These are phyloP conservation scores for Caerostris extrusa DNA, from an alignment of 1,140 invertebrate species.

Conservation along the genomic window DNA sequence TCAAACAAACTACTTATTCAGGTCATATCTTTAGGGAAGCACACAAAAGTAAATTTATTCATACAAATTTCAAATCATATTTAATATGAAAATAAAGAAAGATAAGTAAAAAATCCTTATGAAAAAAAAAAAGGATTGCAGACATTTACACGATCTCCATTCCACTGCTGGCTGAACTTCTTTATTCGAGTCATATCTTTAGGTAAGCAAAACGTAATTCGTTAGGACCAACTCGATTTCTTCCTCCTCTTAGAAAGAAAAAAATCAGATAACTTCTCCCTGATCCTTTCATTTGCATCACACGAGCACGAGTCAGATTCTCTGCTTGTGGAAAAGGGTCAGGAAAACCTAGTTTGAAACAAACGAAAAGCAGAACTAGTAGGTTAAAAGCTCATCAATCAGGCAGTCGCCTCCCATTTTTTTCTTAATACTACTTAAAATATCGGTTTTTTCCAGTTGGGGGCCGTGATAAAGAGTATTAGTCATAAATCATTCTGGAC, in stretches of 20 bases:
- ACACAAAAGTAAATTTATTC: no score
- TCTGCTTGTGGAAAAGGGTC: neutral
- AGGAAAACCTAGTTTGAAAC: slow-evolving; percentile 65
- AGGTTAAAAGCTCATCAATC: slow-evolving; percentile 75
- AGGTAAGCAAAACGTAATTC: neutral
- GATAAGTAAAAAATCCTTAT: no score
- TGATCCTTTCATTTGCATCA: slow-evolving; percentile 3
- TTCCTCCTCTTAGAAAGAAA: neutral
- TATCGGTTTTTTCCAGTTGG: slow-evolving; percentile 76
- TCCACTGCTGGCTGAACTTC: no score
- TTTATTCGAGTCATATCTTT: neutral
- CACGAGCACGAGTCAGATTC: neutral
- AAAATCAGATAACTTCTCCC: slow-evolving; percentile 58
- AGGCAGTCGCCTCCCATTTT: neutral
- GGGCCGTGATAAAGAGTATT: slow-evolving; percentile 69
- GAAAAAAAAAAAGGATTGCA: no score
- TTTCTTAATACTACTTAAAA: slow-evolving; percentile 66
- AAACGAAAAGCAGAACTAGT: slow-evolving; percentile 65
- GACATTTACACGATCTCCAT: no score
- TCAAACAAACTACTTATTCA: no score
- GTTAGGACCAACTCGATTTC: neutral
- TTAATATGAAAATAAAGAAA: no score
- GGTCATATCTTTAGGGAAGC: no score
- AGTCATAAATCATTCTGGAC: slow-evolving; percentile 72
- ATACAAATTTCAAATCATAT: no score